Conservation (phyloP, 2,888 invertebrate genomes). For the Clostera curtula region DNA sequence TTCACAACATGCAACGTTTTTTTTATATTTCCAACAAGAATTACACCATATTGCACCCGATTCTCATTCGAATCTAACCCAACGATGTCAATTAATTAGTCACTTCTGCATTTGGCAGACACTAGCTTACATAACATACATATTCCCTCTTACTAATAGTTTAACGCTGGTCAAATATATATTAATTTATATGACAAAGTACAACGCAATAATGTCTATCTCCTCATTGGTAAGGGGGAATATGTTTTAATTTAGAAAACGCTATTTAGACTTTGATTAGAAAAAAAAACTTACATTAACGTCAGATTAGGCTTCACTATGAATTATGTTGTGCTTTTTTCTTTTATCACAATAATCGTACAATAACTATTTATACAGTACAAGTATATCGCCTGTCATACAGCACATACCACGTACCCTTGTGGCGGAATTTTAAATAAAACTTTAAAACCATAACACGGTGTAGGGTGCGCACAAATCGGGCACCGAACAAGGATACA, state of each 20-base stretch:
- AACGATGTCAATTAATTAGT: conserved; percentile 29
- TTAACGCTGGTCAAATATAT: no score
- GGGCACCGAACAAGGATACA: no score
- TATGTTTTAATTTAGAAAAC: conserved; percentile 51
- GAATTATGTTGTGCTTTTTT: conserved; percentile 68
- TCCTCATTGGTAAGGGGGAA: no score
- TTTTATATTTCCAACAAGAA: conserved; percentile 32
- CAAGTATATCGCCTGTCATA: conserved; percentile 51
- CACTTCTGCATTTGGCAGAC: conserved; percentile 40
- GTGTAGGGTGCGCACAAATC: no score
- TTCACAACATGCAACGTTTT: no score
- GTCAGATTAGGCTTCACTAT: conserved; percentile 67
- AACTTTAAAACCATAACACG: conserved; percentile 43
- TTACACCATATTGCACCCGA: conserved; percentile 53
- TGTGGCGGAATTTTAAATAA: conserved; percentile 39
- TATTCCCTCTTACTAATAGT: no score
- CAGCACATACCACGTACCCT: conserved; percentile 52
- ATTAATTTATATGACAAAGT: no score
- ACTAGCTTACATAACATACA: conserved; percentile 43
- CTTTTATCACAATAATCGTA: conserved; percentile 67
- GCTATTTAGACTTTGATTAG: conserved; percentile 44
- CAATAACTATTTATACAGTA: conserved; percentile 53
- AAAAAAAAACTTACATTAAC: conserved; percentile 55
- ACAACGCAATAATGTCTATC: no score
- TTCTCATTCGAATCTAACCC: conserved; percentile 44